These are phyloP conservation scores for Cheiracanthium punctorium DNA, from an alignment of 2,888 invertebrate genomes.

Conservation along the genomic window DNA sequence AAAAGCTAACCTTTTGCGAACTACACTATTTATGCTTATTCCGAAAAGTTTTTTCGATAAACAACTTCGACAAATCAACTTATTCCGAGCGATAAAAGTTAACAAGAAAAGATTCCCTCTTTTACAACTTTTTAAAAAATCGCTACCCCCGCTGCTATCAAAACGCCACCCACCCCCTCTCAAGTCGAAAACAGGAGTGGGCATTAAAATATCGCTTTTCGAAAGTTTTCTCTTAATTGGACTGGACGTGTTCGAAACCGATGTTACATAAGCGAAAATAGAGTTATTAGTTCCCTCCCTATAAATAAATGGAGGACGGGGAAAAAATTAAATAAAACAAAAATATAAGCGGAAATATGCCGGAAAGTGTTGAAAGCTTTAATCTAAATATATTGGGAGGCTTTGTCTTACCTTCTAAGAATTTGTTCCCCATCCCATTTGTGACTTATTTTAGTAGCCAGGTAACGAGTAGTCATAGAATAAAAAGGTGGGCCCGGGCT, in stretches of 20 bases:
- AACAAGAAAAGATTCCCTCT: too few species aligned
- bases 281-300: too few species aligned
- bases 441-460: slow-evolving; percentile 1
- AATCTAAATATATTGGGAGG: not conserved
- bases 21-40: too few species aligned
- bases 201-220: not conserved
- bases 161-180: too few species aligned
- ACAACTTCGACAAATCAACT: too few species aligned
- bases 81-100: too few species aligned
- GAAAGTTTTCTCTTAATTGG: not conserved
- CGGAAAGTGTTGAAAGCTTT: not conserved
- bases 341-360: not conserved
- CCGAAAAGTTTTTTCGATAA: too few species aligned
- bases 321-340: not conserved
- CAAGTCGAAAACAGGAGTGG: not conserved
- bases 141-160: too few species aligned
- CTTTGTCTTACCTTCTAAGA: not conserved
- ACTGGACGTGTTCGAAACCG: not conserved
- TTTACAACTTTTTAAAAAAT: too few species aligned
- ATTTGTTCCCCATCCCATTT: not conserved
- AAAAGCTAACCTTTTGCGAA: too few species aligned
- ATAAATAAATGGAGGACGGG: too few species aligned
- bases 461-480: slow-evolving; percentile 10
- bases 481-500: not conserved
- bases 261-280: not conserved